A percentile compares a stretch with the other conserved stretches of the same genome.
Conservation (phyloP, 2,113 vertebrate species). For the Alethe diademata region DNA sequence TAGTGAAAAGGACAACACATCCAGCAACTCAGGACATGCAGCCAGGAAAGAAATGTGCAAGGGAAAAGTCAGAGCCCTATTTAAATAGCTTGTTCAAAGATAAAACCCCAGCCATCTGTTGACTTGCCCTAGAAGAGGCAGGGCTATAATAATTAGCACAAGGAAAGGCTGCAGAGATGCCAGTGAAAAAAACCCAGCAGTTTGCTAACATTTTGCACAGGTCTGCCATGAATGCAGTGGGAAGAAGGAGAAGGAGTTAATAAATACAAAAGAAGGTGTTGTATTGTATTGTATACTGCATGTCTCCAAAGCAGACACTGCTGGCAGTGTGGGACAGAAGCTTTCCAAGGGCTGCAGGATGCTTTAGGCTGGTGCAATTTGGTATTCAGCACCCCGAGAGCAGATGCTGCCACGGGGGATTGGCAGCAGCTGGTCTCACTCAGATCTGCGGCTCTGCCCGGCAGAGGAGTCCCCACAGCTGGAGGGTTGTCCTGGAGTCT, state of each 20-base stretch:
- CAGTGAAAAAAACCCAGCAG: not conserved
- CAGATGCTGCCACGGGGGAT: rapidly evolving
- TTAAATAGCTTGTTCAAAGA: slow-evolving; percentile 53
- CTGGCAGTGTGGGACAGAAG: not conserved
- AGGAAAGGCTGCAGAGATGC: not conserved
- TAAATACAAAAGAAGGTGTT: not conserved
- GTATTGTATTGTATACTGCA: too few species aligned
- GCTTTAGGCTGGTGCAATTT: not conserved
- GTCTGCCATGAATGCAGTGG: not conserved
- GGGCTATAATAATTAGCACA: slow-evolving; percentile 14
- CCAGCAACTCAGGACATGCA: not conserved
- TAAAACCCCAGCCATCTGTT: slow-evolving; percentile 48
- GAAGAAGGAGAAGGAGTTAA: not conserved
- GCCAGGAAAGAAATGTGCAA: slow-evolving; percentile 22
- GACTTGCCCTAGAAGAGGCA: not conserved
- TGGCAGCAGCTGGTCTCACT: not conserved
- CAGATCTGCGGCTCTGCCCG: not conserved
- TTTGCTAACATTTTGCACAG: not conserved
- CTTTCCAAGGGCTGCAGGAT: not conserved
- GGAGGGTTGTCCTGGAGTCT: rapidly evolving
- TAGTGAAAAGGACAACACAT: not conserved
- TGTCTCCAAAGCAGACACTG: not conserved
- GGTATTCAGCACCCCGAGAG: not conserved
- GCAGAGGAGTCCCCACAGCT: not conserved
- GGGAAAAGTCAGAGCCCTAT: not conserved